Conservation (phyloP, 2,797 vertebrate species). For the Characodon lateralis region DNA sequence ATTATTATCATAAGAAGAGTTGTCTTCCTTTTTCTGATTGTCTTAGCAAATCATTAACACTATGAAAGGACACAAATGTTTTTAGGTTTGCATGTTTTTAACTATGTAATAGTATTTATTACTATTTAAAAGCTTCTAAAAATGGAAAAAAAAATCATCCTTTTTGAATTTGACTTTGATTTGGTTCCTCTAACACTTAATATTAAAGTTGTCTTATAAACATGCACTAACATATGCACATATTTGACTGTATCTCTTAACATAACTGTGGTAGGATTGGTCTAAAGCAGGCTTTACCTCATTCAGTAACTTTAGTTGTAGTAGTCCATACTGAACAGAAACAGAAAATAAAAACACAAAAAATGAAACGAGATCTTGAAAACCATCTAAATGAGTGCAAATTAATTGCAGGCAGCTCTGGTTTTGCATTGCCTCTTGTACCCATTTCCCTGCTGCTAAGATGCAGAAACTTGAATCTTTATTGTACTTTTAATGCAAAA, state of each 20-base stretch:
- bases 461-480: background rate
- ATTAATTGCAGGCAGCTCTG: no score
- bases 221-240: background rate
- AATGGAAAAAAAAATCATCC: background rate
- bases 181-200: background rate
- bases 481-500: background rate
- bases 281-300: background rate
- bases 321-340: background rate
- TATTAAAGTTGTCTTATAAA: background rate
- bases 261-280: background rate
- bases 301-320: background rate
- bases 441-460: background rate
- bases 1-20: constrained; percentile 1
- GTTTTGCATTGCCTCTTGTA: no score
- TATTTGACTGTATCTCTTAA: background rate
- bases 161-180: background rate
- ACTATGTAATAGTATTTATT: constrained; percentile 12
- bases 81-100: constrained; percentile 25
- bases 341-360: background rate
- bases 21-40: constrained; percentile 19
- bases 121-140: background rate
- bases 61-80: constrained; percentile 7
- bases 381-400: no score
- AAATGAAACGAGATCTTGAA: no score
- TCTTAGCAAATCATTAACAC: constrained; percentile 1